Conservation (phyloP, 1,140 invertebrate species). For the Lerema accius region DNA sequence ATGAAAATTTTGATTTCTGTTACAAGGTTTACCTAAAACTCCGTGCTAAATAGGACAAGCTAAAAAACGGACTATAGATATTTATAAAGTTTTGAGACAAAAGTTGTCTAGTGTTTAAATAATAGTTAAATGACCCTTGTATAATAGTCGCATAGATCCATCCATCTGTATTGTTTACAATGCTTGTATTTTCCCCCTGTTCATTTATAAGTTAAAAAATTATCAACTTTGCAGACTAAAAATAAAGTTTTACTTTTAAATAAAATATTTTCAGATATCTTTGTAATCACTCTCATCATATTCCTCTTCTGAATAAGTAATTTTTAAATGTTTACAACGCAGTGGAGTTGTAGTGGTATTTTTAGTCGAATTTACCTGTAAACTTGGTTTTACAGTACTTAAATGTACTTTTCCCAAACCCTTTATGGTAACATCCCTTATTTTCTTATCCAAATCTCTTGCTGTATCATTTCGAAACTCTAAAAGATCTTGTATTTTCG, state of each 20-base stretch:
- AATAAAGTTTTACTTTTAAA: background rate
- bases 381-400: background rate
- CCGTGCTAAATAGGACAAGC: too few species aligned
- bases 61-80: too few species aligned
- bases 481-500: constrained; percentile 29
- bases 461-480: background rate
- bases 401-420: background rate
- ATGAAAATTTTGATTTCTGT: too few species aligned
- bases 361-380: background rate
- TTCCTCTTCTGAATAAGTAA: background rate
- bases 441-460: background rate
- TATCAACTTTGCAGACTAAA: background rate
- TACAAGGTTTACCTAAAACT: too few species aligned
- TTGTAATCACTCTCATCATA: constrained; percentile 17
- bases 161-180: too few species aligned
- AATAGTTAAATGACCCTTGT: too few species aligned
- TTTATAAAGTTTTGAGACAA: too few species aligned
- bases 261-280: constrained; percentile 12
- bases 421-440: background rate
- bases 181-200: too few species aligned
- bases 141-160: too few species aligned
- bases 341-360: background rate
- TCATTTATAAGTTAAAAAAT: too few species aligned
- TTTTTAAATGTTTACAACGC: constrained; percentile 11
- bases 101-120: too few species aligned